Base-by-base conservation (phyloP, 2,888 invertebrate species). In the Phorcus lineatus region DNA sequence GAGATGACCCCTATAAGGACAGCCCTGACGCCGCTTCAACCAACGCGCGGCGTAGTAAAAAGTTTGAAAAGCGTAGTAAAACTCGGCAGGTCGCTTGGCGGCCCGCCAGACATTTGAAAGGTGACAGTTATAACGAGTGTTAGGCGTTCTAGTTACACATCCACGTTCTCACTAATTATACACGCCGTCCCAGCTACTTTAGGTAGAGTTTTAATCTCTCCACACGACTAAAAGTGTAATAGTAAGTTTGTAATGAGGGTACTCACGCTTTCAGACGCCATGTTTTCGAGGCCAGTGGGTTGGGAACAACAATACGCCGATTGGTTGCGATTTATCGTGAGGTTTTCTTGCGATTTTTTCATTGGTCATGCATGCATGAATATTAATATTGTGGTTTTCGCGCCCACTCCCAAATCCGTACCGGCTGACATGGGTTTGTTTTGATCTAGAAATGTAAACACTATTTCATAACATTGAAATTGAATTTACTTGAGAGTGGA, bases 181-280 rank as follows among this genome's bases (percentile, higher is more conserved):
- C 40, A 17, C 16, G 19, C 28, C 11, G 11, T 40, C 74, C 22
- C 40, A n/a, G 11, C 24, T 24, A 28, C 62, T 66, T 81, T 67
- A 40, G 47, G 22, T 28, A 22, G 54, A 24, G 22, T 62, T 47
- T 67, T 74, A 78, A 40, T 57, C 74, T 77, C 36, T n/a, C 40
- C 22, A 40, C 24, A 77, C 70, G 40, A 55, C 47, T 76, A 70
- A 80, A 79, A 81, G 74, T 74, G 77, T 74, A 79, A 81, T 83
- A 83, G 83, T 84, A 84, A 84, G 80, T 78, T 80, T 79, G 77
- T 81, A 84, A 82, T 79, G 77, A 80, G 80, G 77, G 74, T 80
- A 89, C 90, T 88, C 87, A 90, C 90, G 87, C 88, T 86, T 83
- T 86, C 86, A 84, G 88, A 90, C 90, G 90, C 90, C 90, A 90